These are phyloP conservation scores for Eudemis profundana DNA, from an alignment of 2,888 invertebrate genomes.

Conservation along the genomic window DNA sequence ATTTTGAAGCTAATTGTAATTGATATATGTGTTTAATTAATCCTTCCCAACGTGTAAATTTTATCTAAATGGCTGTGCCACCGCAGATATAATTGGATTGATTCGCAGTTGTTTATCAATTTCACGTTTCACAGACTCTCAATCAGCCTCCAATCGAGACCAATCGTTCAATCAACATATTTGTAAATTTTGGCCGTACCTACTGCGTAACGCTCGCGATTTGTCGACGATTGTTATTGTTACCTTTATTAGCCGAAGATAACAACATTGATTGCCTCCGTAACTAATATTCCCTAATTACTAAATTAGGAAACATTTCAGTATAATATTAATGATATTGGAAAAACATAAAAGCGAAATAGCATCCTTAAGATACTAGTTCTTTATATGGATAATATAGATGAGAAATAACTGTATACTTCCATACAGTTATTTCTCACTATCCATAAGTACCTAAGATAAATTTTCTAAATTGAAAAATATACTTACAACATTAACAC, in stretches of 20 bases:
- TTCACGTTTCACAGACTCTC: conserved; percentile 64
- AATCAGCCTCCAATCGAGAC: conserved; percentile 66
- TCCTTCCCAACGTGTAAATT: conserved; percentile 1
- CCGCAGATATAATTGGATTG: conserved; percentile 36
- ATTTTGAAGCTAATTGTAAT: neutral
- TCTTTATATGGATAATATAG: no score
- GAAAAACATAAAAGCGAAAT: neutral
- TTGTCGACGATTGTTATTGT: neutral
- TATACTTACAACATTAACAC: no score
- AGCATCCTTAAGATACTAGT: no score
- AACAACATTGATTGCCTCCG: neutral
- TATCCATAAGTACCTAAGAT: no score
- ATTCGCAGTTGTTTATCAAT: conserved; percentile 65
- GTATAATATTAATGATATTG: neutral
- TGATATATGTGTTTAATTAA: neutral
- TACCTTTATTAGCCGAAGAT: neutral
- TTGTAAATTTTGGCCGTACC: conserved; percentile 70
- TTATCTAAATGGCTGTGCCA: conserved; percentile 9
- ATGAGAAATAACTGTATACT: no score
- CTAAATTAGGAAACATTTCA: neutral
- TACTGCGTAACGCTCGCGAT: no score
- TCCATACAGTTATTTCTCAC: no score
- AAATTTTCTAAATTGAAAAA: no score
- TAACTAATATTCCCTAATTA: neutral
- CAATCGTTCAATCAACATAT: conserved; percentile 70